phyloP scores from a whole-genome alignment of 1,140 invertebrate genomes.

The Drosophila sturtevanti region DNA sequence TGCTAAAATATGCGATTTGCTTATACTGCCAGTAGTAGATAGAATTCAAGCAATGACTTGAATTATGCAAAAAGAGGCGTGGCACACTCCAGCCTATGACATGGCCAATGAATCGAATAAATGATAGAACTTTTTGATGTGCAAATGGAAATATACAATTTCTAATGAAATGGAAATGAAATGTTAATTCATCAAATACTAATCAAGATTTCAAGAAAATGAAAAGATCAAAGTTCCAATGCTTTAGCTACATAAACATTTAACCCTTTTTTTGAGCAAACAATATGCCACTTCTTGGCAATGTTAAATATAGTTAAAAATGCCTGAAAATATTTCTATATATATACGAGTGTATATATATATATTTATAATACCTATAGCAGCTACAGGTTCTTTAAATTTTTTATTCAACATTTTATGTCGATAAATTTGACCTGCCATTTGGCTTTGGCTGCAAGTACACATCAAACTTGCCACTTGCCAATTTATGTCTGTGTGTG shows the following conservation, averaged over 20 bases:
- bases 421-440: background rate
- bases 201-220: background rate
- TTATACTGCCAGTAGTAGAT: slow-evolving; percentile 3
- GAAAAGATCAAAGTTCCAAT: background rate
- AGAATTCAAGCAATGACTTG: slow-evolving; percentile 19
- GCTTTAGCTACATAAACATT: too few species aligned
- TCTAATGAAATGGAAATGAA: slow-evolving; percentile 7
- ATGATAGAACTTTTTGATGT: too few species aligned
- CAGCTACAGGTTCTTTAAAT: background rate
- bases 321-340: too few species aligned
- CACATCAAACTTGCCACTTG: slow-evolving; percentile 8
- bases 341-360: too few species aligned
- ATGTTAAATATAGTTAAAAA: too few species aligned
- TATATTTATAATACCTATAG: background rate
- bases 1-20: slow-evolving; percentile 35
- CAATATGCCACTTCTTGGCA: too few species aligned
- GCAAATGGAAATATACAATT: background rate
- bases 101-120: slow-evolving; percentile 46
- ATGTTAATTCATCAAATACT: slow-evolving; percentile 1
- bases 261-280: too few species aligned
- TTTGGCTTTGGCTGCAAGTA: background rate
- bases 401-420: background rate
- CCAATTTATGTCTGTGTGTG: background rate
- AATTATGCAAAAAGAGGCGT: slow-evolving; percentile 57
- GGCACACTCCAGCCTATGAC: slow-evolving; percentile 41